Percentiles rank a stretch among this genome's conserved stretches.
These are phyloP conservation scores for Xiphophorus birchmanni DNA, from an alignment of 2,797 vertebrate species.

Conservation along the genomic window DNA sequence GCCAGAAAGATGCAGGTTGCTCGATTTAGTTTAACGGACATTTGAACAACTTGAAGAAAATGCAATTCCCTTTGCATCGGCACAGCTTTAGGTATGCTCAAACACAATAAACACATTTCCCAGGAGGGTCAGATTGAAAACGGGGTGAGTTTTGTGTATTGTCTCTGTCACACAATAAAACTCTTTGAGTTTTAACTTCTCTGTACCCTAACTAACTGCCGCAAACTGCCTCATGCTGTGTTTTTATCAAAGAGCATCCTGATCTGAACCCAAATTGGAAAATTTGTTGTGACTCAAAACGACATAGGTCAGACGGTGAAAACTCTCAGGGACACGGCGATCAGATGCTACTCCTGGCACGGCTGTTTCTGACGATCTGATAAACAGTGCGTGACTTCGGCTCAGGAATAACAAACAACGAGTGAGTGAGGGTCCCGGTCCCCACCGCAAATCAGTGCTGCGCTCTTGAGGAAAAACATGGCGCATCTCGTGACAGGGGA, in stretches of 20 bases:
- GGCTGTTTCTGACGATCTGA: conserved; percentile 63
- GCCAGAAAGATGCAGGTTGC: not conserved
- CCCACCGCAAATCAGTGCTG: conserved; percentile 38
- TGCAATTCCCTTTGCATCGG: not conserved
- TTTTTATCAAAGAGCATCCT: conserved; percentile 39
- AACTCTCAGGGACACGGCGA: conserved; percentile 31
- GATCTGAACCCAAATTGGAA: conserved; percentile 47
- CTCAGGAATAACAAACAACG: conserved; percentile 70
- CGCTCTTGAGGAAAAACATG: conserved; percentile 54
- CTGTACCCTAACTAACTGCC: conserved; percentile 9
- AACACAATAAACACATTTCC: not conserved
- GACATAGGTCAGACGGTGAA: conserved; percentile 5
- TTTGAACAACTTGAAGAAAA: not conserved
- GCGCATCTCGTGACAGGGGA: conserved; percentile 32
- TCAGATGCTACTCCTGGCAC: conserved; percentile 47
- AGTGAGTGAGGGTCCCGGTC: conserved; percentile 53
- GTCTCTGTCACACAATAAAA: not conserved
- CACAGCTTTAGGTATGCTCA: not conserved
- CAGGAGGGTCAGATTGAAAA: not conserved
- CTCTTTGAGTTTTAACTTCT: not conserved
- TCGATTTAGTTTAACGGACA: not conserved
- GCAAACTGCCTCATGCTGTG: not conserved
- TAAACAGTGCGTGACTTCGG: conserved; percentile 76
- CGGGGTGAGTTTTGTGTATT: not conserved
- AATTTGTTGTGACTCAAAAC: conserved; percentile 42